Conservation (phyloP, 2,113 vertebrate genomes). For the Empidonax alnorum region DNA sequence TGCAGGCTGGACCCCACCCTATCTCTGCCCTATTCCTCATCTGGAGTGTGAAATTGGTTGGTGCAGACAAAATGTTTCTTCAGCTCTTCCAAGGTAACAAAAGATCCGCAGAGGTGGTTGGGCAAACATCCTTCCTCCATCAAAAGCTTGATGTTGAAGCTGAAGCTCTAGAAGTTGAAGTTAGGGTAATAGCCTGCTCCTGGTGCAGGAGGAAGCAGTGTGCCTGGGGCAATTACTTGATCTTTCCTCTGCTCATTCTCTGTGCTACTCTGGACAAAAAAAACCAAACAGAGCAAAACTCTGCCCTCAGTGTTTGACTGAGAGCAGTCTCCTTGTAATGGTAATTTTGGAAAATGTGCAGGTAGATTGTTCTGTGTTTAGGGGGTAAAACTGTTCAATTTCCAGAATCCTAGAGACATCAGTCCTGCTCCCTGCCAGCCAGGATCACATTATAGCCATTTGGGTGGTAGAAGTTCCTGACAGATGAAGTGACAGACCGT, state of each 20-base stretch:
- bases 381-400: background rate
- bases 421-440: background rate
- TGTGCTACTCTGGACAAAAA: background rate
- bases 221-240: background rate
- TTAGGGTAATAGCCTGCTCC: background rate
- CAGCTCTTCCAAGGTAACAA: background rate
- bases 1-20: rapidly evolving
- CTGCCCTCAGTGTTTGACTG: background rate
- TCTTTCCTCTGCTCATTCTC: background rate
- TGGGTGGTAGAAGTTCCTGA: background rate
- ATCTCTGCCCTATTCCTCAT: rapidly evolving
- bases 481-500: background rate
- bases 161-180: background rate
- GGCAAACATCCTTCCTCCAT: background rate
- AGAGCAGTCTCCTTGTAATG: background rate
- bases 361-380: background rate
- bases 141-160: background rate
- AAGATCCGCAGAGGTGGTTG: background rate
- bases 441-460: background rate
- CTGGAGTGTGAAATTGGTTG: rapidly evolving
- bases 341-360: background rate
- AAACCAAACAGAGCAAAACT: background rate
- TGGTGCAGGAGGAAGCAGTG: background rate
- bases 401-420: background rate
- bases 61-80: background rate